phyloP scores from a whole-genome alignment of 2,888 invertebrate species.

The Stenchaetothrips biformis region DNA sequence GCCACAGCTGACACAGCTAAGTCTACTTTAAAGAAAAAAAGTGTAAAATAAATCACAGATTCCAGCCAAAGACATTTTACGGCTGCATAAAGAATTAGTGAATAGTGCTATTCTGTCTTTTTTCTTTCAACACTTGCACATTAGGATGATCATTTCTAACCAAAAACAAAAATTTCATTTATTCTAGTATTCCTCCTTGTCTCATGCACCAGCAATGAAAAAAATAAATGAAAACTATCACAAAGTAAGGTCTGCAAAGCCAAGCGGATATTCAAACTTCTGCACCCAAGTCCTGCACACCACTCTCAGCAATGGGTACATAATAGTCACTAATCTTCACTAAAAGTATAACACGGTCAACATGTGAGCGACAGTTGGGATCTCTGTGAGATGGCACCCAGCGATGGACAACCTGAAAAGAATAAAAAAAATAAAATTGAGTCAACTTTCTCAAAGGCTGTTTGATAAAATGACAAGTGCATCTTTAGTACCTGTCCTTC shows the following conservation, averaged over 20 bases:
- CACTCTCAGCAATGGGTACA: slow-evolving; percentile 88
- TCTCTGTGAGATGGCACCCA: slow-evolving; percentile 93
- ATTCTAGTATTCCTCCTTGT: no score
- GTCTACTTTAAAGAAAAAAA: background rate
- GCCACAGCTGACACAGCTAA: no score
- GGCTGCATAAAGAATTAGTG: no score
- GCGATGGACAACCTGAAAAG: slow-evolving; percentile 73
- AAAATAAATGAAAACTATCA: no score
- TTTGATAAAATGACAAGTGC: background rate
- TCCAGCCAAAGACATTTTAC: background rate
- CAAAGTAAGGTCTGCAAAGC: background rate
- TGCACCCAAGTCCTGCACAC: slow-evolving; percentile 72
- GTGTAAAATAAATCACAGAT: slow-evolving; percentile 11
- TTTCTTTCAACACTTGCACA: no score
- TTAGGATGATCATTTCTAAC: no score
- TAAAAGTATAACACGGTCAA: slow-evolving; percentile 84
- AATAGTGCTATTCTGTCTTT: no score
- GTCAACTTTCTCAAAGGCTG: background rate
- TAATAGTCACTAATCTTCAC: slow-evolving; percentile 90
- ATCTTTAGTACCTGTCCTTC: slow-evolving; percentile 64
- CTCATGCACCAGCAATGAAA: no score
- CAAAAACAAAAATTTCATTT: no score
- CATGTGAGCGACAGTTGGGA: slow-evolving; percentile 79
- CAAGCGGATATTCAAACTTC: slow-evolving; percentile 46
- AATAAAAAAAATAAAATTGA: slow-evolving; percentile 33